These are phyloP conservation scores for Adelphocoris suturalis DNA, from an alignment of 2,888 invertebrate species.

Conservation along the genomic window DNA sequence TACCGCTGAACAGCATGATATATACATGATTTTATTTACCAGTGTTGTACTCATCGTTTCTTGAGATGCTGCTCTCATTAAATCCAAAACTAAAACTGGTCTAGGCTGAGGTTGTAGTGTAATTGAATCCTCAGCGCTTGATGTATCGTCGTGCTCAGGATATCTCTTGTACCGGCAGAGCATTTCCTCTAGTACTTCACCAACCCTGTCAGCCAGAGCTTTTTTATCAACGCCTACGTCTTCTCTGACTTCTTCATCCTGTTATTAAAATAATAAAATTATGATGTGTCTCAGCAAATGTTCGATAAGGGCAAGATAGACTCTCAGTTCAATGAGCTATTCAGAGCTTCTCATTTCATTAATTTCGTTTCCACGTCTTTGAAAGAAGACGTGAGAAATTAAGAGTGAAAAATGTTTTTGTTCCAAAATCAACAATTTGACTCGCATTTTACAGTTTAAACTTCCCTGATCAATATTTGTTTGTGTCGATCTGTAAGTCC, in stretches of 20 bases:
- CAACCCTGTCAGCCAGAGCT: slow-evolving; percentile 72
- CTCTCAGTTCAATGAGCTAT: too few relatives aligned
- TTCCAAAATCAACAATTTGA: too few relatives aligned
- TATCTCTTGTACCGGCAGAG: slow-evolving; percentile 63
- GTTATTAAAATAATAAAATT: not conserved
- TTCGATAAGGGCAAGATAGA: too few relatives aligned
- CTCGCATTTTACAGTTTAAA: too few relatives aligned
- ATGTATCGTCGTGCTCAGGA: slow-evolving; percentile 43
- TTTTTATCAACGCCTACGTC: slow-evolving; percentile 66
- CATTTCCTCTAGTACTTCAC: slow-evolving; percentile 73
- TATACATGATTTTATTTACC: not conserved
- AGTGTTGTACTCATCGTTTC: slow-evolving; percentile 78
- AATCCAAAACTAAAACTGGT: slow-evolving; percentile 83
- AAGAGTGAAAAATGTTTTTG: too few relatives aligned
- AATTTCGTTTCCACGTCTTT: too few relatives aligned
- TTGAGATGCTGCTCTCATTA: slow-evolving; percentile 85
- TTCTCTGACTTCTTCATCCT: slow-evolving; percentile 71
- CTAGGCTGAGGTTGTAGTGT: slow-evolving; percentile 67
- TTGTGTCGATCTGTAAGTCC: too few relatives aligned
- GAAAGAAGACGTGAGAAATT: too few relatives aligned
- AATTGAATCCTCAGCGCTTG: slow-evolving; percentile 40
- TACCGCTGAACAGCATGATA: too few relatives aligned
- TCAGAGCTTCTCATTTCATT: too few relatives aligned
- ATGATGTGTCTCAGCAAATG: not conserved
- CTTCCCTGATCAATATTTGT: too few relatives aligned